Base-by-base conservation (phyloP, 2,113 vertebrate genomes). In the Nymphicus hollandicus region DNA sequence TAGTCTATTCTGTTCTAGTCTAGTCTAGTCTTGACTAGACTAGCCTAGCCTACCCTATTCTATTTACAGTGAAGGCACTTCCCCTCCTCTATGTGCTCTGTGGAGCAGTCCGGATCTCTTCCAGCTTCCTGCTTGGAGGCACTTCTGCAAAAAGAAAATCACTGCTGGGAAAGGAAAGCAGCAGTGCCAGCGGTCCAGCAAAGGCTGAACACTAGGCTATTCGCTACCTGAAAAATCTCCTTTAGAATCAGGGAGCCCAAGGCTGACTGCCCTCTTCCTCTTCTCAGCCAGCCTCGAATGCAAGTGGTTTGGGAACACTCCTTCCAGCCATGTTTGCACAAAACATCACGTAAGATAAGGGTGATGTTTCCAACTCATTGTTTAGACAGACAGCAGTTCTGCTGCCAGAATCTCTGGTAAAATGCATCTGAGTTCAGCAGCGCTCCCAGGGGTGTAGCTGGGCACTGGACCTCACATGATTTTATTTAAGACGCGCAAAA, bases 401-500 rank as follows among this genome's bases (percentile, higher is more conserved):
- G 79, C 74, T 66, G 33, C 29, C 70, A 68, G 68, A 39, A 73
- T n/a, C 33, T 72, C 33, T 3, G 3, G 33, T 64, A 86, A 65
- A 90, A 49, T 1, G 1, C 61, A 68, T 31, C 49, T 29, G 53
- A 70, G 47, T 22, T 41, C 81, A 65, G 61, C 53, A 79, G 28
- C 28, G 22, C 41, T 87, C 33, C 35, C 64, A 55, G 25, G 49
- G 25, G 23, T 47, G 10, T n/a, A 37, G 60, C 10, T 81, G 44
- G 47, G 28, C 70, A 65, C 44, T 0, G 2, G 39, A 76, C 14
- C 22, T 23, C 61, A 18, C 0, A 0, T 28, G 13, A 13, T 35
- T 83, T 89, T 69, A 61, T 85, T 89, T 69, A 63, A 63, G 44
- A 31, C 13, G 83, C n/a, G 31, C 4, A 14, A 77, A 79, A 83